Evolutionary conservation across 2,113 vertebrate genomes (phyloP).

Genomic region (Rhagologus leucostigma): DNA sequence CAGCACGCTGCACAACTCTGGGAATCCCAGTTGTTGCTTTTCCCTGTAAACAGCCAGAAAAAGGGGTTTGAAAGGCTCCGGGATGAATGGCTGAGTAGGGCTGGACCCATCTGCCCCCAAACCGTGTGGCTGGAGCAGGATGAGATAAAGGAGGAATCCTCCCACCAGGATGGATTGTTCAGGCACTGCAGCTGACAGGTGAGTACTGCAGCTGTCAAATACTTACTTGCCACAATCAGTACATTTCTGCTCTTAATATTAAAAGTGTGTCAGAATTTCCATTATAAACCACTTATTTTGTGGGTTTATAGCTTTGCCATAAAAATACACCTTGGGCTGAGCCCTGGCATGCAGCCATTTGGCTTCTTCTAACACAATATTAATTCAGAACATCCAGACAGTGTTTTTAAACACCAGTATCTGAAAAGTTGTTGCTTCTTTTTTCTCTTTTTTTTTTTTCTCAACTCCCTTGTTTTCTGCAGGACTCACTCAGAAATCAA

Average conservation of each 20-base stretch:
- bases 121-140: background rate
- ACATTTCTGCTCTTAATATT: slow-evolving; percentile 38
- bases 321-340: slow-evolving; percentile 72
- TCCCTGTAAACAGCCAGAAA: background rate
- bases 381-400: slow-evolving; percentile 61
- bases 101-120: background rate
- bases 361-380: slow-evolving; percentile 41
- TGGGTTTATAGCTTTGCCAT: slow-evolving; percentile 70
- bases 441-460: background rate
- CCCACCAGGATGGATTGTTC: background rate
- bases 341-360: slow-evolving; percentile 61
- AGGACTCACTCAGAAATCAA: background rate
- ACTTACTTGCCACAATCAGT: background rate
- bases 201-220: slow-evolving; percentile 38
- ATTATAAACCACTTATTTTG: slow-evolving; percentile 75
- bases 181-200: slow-evolving; percentile 7
- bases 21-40: background rate
- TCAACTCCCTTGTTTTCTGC: background rate
- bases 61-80: background rate
- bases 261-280: slow-evolving; percentile 76
- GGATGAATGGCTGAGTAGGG: background rate
- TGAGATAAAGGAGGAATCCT: background rate
- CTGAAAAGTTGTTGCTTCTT: background rate
- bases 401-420: background rate
- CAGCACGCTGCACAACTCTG: background rate